phyloP scores from a whole-genome alignment of 2,797 vertebrate species.

The Pipistrellus nathusii region DNA sequence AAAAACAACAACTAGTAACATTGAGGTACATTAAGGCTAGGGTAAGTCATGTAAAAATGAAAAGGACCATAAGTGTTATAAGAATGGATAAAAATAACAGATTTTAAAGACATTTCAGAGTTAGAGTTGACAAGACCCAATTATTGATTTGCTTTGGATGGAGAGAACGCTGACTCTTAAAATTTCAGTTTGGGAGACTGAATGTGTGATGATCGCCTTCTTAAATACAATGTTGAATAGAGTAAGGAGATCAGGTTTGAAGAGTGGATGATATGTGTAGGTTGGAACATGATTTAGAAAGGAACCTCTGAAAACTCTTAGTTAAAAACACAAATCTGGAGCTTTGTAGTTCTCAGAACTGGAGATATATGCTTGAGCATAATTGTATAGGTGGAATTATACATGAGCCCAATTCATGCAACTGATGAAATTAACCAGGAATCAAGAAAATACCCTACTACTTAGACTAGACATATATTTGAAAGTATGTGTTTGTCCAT shows the following conservation, averaged over 20 bases:
- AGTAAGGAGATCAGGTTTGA: not conserved
- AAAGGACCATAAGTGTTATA: not conserved
- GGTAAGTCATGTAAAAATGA: not conserved
- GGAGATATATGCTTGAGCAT: not conserved
- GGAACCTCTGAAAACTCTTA: not conserved
- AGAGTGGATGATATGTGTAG: not conserved
- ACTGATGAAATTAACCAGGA: not conserved
- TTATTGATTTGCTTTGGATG: not conserved
- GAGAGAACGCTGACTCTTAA: not conserved
- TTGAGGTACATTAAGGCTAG: not conserved
- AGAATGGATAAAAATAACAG: not conserved
- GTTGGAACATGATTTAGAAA: not conserved
- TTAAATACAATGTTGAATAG: not conserved
- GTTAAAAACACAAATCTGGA: not conserved
- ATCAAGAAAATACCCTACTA: not conserved
- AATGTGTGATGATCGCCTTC: not conserved
- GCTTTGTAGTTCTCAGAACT: not conserved
- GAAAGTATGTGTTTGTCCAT: not conserved
- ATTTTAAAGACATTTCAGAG: conserved; percentile 17
- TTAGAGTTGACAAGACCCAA: conserved; percentile 14
- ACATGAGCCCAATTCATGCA: not conserved
- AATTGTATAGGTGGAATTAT: not conserved
- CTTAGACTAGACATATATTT: not conserved
- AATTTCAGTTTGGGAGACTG: not conserved
- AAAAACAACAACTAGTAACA: not conserved